Conservation (phyloP, 2,797 vertebrate genomes). For the Simalia tracyae region DNA sequence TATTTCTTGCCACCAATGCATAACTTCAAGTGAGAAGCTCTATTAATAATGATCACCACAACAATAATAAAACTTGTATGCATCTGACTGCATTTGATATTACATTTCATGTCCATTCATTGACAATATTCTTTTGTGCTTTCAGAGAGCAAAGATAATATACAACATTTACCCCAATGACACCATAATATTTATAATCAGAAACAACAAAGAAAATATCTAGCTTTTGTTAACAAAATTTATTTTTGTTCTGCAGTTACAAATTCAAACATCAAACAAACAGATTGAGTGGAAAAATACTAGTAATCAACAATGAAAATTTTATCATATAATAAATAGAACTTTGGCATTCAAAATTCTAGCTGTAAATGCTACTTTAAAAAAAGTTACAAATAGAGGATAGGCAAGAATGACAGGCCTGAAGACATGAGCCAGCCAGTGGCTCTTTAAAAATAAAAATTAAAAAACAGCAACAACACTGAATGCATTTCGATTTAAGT, state of each 20-base stretch:
- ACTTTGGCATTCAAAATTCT: conserved; percentile 93
- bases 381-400: conserved; percentile 80
- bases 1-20: not conserved
- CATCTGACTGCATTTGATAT: not conserved
- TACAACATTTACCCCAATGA: not conserved
- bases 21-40: not conserved
- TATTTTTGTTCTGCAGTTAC: conserved; percentile 84
- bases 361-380: conserved; percentile 85
- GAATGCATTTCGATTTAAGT: conserved; percentile 71
- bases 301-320: conserved; percentile 80
- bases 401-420: conserved; percentile 73
- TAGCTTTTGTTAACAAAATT: conserved; percentile 82
- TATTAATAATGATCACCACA: not conserved
- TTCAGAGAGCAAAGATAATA: not conserved
- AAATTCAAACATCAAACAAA: conserved; percentile 82
- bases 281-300: conserved; percentile 82
- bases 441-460: conserved; percentile 69
- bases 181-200: not conserved
- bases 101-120: not conserved
- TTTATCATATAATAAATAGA: conserved; percentile 88
- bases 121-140: not conserved
- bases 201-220: conserved; percentile 31
- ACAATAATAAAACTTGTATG: not conserved
- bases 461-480: conserved; percentile 66
- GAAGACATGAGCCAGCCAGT: conserved; percentile 82